phyloP scores from a whole-genome alignment of 2,113 vertebrate species.

The Petrocephalus zakoni region DNA sequence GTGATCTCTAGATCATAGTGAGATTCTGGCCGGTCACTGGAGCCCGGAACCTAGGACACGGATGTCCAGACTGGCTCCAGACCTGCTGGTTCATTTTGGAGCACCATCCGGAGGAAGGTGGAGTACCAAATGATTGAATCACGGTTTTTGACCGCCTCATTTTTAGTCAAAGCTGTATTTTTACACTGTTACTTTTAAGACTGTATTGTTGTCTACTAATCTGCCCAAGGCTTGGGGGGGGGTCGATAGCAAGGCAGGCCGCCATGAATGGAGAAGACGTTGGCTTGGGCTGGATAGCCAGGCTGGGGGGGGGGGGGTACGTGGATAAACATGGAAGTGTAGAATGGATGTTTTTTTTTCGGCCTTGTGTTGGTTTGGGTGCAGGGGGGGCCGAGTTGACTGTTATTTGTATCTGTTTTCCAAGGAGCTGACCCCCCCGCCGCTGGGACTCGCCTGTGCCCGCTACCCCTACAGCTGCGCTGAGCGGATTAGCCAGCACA shows the following conservation, averaged over 20 bases:
- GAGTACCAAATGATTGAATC: not conserved
- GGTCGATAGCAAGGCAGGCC: constrained; percentile 72
- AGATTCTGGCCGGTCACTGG: not conserved
- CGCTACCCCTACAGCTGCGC: constrained; percentile 95
- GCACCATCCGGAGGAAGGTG: not conserved
- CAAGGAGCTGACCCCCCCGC: constrained; percentile 82
- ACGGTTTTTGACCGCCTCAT: constrained; percentile 39
- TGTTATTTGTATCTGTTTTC: constrained; percentile 98
- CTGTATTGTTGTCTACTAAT: constrained; percentile 94
- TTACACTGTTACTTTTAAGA: constrained; percentile 78
- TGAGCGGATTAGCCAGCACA: constrained; percentile 95
- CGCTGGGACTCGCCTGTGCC: constrained; percentile 65
- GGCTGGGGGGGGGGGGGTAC: constrained; percentile 71
- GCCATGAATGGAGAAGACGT: constrained; percentile 79
- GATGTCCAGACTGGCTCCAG: not conserved
- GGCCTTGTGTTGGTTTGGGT: constrained; percentile 15
- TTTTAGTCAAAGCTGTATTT: constrained; percentile 38
- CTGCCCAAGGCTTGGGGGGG: constrained; percentile 94
- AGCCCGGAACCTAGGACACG: not conserved
- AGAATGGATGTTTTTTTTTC: constrained; percentile 97
- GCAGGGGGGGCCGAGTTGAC: constrained; percentile 78
- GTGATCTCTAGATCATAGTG: not conserved
- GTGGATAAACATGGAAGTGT: constrained; percentile 93
- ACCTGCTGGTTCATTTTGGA: not conserved
- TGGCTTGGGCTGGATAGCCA: constrained; percentile 66